These are phyloP conservation scores for Leuciscus waleckii DNA, from an alignment of 2,797 vertebrate genomes.

Conservation along the genomic window DNA sequence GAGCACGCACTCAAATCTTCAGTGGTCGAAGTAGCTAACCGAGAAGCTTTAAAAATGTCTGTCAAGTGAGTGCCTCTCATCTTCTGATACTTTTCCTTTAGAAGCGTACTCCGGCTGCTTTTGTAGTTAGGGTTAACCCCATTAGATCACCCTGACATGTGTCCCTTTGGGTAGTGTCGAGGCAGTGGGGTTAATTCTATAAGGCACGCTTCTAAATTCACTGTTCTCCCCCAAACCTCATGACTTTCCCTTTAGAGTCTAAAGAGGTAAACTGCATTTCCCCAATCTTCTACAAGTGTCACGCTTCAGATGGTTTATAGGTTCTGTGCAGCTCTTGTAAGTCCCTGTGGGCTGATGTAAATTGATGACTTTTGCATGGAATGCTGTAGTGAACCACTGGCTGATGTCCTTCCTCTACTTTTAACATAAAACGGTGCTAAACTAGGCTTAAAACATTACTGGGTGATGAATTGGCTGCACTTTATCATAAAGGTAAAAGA, in stretches of 20 bases:
- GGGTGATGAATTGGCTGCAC: conserved; percentile 67
- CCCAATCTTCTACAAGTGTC: conserved; percentile 63
- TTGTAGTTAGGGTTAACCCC: conserved; percentile 26
- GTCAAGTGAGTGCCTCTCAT: conserved; percentile 5
- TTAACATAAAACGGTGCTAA: conserved; percentile 65
- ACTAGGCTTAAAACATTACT: conserved; percentile 53
- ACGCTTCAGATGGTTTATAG: conserved; percentile 67
- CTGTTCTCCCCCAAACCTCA: conserved; percentile 40
- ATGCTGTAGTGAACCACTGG: conserved; percentile 42
- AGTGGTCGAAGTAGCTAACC: conserved; percentile 26
- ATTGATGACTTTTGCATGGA: conserved; percentile 53
- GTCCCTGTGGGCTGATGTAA: conserved; percentile 67
- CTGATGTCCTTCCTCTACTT: conserved; percentile 63
- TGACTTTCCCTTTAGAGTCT: conserved; percentile 32
- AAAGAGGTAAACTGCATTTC: conserved; percentile 34
- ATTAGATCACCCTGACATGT: conserved; percentile 36
- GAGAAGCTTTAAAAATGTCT: conserved; percentile 43
- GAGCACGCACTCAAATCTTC: conserved; percentile 12
- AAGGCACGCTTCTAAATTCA: conserved; percentile 41
- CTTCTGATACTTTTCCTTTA: conserved; percentile 30
- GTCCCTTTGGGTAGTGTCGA: conserved; percentile 14
- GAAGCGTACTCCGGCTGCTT: conserved; percentile 15
- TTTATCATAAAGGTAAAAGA: conserved; percentile 65
- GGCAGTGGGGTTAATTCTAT: conserved; percentile 48
- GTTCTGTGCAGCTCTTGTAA: conserved; percentile 69